Evolutionary conservation across 2,113 vertebrate genomes (phyloP).

Genomic region (Chroicocephalus ridibundus): DNA sequence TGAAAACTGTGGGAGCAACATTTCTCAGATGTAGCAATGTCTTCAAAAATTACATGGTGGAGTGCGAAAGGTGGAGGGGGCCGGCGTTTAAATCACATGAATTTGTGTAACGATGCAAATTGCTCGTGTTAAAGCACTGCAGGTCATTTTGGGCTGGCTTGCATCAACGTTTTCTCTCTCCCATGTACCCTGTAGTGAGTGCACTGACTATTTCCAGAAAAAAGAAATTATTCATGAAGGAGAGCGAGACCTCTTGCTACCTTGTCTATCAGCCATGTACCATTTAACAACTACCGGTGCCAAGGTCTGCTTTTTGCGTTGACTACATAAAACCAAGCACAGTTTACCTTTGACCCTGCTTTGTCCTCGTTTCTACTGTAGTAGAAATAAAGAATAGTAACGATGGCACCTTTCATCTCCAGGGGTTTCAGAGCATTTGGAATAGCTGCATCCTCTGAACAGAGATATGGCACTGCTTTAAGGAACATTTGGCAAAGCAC

Average conservation of each 20-base stretch:
- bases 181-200: rapidly evolving
- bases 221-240: neutral
- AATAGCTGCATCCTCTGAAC: neutral
- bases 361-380: neutral
- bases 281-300: neutral
- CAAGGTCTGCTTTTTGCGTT: neutral
- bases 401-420: neutral
- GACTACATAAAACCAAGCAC: neutral
- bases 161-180: too few relatives aligned
- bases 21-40: rapidly evolving
- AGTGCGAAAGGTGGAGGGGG: neutral
- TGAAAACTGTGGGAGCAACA: neutral
- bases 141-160: neutral
- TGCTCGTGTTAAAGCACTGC: rapidly evolving
- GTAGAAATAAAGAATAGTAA: neutral
- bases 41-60: rapidly evolving
- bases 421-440: neutral
- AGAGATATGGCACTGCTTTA: neutral
- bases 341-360: neutral
- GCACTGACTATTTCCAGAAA: neutral
- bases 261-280: rapidly evolving
- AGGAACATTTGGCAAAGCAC: neutral
- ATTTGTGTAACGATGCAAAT: neutral
- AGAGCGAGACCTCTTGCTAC: neutral
- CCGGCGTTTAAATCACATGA: neutral